A percentile compares a stretch with the other conserved stretches of the same genome.
These are phyloP conservation scores for Falcunculus frontatus DNA, from an alignment of 2,113 vertebrate genomes.

Conservation along the genomic window DNA sequence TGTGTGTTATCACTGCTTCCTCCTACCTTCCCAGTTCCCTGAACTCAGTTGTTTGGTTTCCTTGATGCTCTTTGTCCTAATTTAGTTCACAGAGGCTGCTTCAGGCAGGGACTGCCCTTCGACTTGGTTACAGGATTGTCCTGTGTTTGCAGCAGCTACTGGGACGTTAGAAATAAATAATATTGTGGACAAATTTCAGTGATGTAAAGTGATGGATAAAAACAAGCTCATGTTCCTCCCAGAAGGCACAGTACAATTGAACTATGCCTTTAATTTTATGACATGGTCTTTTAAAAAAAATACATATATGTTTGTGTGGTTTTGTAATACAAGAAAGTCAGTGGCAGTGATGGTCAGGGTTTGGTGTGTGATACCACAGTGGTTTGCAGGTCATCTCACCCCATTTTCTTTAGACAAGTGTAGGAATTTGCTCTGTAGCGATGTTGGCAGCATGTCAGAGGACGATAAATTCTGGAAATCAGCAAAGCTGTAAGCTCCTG, in stretches of 20 bases:
- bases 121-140: neutral
- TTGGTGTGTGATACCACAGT: neutral
- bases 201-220: neutral
- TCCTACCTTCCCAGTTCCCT: neutral
- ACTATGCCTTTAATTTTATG: neutral
- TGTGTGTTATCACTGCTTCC: neutral
- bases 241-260: neutral
- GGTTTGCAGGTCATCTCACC: conserved; percentile 70
- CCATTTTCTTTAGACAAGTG: conserved; percentile 71
- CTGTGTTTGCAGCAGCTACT: neutral
- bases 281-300: accelerated
- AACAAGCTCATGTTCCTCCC: neutral
- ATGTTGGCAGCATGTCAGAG: conserved; percentile 69
- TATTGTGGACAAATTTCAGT: neutral
- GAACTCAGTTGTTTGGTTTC: neutral
- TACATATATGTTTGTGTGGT: neutral
- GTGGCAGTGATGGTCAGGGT: neutral
- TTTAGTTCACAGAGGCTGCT: neutral
- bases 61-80: neutral
- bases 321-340: neutral
- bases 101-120: neutral
- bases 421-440: conserved; percentile 76
- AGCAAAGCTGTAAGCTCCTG: conserved; percentile 67
- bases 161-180: neutral
- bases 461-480: conserved; percentile 72